Evolutionary conservation across 2,113 vertebrate species (phyloP).

Genomic region (Rhinoptilus africanus): DNA sequence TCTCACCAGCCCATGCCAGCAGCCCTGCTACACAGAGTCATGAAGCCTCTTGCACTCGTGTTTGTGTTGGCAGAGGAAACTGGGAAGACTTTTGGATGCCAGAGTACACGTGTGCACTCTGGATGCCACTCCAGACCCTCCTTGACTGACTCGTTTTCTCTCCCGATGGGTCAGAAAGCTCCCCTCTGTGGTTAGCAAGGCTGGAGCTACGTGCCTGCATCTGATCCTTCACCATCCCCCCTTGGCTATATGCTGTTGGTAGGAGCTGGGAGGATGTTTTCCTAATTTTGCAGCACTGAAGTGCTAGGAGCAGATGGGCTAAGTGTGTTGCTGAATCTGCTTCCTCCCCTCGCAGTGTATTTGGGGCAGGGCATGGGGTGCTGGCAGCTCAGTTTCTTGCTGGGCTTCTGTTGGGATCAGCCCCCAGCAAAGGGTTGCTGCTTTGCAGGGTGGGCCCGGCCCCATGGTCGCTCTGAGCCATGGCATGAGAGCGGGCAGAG

Average conservation of each 20-base stretch:
- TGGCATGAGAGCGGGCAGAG: accelerated
- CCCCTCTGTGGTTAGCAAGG: background rate
- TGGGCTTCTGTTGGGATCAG: background rate
- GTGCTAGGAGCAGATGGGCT: background rate
- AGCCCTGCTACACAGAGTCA: background rate
- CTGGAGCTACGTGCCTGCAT: background rate
- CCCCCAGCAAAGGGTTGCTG: too few species aligned
- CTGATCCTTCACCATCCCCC: accelerated
- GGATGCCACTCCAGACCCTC: background rate
- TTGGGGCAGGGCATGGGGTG: background rate
- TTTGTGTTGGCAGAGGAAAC: background rate
- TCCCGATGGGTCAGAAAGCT: background rate
- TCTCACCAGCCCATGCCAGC: background rate
- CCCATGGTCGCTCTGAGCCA: background rate
- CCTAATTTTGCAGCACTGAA: background rate
- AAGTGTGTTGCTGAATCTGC: background rate
- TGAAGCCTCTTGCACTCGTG: background rate
- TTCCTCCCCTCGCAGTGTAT: accelerated
- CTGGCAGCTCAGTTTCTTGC: background rate
- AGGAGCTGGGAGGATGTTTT: background rate
- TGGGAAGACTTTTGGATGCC: background rate
- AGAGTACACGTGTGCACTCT: background rate
- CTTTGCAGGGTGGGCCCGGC: background rate
- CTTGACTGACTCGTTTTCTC: background rate
- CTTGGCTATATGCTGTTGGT: background rate